Conservation (phyloP, 2,113 vertebrate species). For the Neoarius graeffei region DNA sequence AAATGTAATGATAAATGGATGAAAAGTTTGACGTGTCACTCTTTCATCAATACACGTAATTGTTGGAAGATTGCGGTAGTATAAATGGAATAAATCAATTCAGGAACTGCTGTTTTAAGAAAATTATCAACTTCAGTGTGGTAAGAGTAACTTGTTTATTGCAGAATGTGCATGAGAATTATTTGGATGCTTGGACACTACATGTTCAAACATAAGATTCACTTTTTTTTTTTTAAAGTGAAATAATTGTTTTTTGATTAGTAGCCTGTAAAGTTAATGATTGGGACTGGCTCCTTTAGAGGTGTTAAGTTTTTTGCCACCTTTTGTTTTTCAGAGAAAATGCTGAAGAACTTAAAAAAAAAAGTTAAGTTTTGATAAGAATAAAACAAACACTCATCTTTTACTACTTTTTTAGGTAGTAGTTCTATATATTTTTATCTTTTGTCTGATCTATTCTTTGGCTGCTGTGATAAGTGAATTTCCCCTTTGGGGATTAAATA, state of each 20-base stretch:
- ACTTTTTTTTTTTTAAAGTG: too few species aligned
- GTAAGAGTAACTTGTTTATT: too few species aligned
- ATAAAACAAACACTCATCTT: too few species aligned
- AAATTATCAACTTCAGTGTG: neutral
- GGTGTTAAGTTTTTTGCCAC: neutral
- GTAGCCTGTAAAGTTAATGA: too few species aligned
- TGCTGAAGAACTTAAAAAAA: neutral
- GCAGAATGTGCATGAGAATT: neutral
- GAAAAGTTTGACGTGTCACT: neutral
- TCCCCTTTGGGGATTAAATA: too few species aligned
- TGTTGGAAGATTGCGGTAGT: neutral
- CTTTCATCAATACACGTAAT: neutral
- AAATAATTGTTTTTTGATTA: neutral
- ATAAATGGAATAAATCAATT: neutral
- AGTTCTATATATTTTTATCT: too few species aligned
- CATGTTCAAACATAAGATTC: too few species aligned
- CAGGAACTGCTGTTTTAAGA: neutral
- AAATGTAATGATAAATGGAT: neutral
- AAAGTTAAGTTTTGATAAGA: neutral
- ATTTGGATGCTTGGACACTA: neutral
- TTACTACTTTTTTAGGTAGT: too few species aligned
- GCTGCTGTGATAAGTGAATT: too few species aligned
- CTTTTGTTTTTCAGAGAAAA: neutral
- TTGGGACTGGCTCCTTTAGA: too few species aligned
- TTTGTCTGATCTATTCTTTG: too few species aligned